Conservation (phyloP, 2,888 invertebrate species). For the Drosophila colorata region DNA sequence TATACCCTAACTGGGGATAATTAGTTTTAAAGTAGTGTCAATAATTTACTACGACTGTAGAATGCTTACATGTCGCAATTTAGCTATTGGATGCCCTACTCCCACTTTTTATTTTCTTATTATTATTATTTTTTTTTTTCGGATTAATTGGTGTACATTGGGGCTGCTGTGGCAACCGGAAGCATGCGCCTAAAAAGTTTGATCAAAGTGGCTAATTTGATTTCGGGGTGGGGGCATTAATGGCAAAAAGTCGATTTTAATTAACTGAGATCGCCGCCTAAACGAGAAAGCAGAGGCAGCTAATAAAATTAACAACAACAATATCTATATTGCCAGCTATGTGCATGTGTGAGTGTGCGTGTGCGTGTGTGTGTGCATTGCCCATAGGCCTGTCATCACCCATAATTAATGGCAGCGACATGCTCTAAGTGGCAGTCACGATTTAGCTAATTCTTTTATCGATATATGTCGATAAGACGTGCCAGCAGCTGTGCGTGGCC, state of each 20-base stretch:
- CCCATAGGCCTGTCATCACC: conserved; percentile 73
- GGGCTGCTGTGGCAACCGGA: conserved; percentile 45
- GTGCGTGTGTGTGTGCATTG: conserved; percentile 7
- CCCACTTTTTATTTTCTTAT: too few species aligned
- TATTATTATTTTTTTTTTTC: neutral
- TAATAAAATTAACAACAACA: conserved; percentile 75
- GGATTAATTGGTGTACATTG: conserved; percentile 23
- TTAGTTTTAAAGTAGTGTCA: too few species aligned
- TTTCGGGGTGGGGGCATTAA: conserved; percentile 68
- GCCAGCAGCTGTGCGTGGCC: conserved; percentile 62
- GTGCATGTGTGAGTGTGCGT: neutral
- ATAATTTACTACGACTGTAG: too few species aligned
- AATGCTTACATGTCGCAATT: too few species aligned
- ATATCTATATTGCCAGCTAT: conserved; percentile 19
- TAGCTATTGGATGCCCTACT: too few species aligned
- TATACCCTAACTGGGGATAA: too few species aligned
- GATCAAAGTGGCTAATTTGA: conserved; percentile 66
- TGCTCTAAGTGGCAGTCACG: conserved; percentile 81
- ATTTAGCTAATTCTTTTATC: conserved; percentile 82
- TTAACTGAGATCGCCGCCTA: conserved; percentile 66
- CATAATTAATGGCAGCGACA: conserved; percentile 84
- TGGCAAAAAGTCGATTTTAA: conserved; percentile 80
- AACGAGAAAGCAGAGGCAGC: conserved; percentile 60
- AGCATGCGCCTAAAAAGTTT: conserved; percentile 54
- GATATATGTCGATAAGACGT: conserved; percentile 81